phyloP scores from a whole-genome alignment of 2,113 vertebrate genomes.

The Anser cygnoides region DNA sequence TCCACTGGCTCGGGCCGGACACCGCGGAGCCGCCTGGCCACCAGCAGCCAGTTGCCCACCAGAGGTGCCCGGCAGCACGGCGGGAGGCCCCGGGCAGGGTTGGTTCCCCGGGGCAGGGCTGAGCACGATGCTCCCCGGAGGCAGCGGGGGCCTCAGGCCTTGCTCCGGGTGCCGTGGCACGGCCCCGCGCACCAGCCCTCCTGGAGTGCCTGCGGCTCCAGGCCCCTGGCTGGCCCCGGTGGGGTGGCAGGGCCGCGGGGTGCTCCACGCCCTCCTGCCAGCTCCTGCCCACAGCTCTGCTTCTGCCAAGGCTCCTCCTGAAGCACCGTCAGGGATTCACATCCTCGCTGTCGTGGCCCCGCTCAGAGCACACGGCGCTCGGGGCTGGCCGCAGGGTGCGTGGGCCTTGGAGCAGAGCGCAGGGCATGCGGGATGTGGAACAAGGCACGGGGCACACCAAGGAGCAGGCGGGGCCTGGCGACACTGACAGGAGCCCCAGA shows the following conservation, averaged over 20 bases:
- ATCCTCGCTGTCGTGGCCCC: not conserved
- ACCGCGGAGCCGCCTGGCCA: not conserved
- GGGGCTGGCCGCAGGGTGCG: too few relatives aligned
- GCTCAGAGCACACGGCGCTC: too few relatives aligned
- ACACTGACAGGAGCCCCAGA: not conserved
- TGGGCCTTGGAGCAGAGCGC: too few relatives aligned
- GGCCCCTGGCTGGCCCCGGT: not conserved
- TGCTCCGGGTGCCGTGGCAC: too few relatives aligned
- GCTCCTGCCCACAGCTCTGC: not conserved
- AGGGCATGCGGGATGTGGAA: too few relatives aligned
- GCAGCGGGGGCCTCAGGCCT: not conserved
- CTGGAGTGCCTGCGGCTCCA: too few relatives aligned
- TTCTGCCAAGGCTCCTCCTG: rapidly evolving
- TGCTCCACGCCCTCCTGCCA: rapidly evolving
- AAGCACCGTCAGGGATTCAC: not conserved
- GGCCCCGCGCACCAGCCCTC: too few relatives aligned
- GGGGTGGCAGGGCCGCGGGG: rapidly evolving
- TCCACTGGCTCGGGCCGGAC: too few relatives aligned
- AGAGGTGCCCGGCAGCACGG: not conserved
- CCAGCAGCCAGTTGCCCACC: not conserved
- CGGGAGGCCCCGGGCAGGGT: not conserved
- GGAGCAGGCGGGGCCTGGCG: not conserved
- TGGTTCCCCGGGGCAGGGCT: not conserved
- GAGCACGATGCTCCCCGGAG: not conserved
- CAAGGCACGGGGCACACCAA: not conserved